Conservation (phyloP, 2,888 invertebrate genomes). For the Pachymerium ferrugineum region DNA sequence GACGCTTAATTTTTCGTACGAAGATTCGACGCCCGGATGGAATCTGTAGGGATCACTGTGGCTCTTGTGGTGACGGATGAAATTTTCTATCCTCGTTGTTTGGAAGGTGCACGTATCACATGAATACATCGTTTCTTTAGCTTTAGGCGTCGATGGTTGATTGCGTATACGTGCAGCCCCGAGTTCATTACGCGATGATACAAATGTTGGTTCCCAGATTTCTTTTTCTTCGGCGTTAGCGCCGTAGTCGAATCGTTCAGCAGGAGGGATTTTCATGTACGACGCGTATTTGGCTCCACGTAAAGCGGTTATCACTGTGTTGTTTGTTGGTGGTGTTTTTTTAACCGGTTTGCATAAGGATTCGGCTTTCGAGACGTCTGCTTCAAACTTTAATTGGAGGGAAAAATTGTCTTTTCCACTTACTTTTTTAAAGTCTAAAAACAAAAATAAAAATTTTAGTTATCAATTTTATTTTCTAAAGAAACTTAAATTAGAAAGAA, state of each 20-base stretch:
- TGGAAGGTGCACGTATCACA: constrained; percentile 31
- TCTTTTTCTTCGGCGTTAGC: not conserved
- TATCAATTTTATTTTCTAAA: too few species aligned
- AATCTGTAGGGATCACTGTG: constrained; percentile 33
- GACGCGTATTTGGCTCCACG: not conserved
- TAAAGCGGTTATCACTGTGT: not conserved
- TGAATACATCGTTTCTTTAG: constrained; percentile 18
- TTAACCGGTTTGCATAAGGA: constrained; percentile 1
- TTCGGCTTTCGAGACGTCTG: constrained; percentile 31
- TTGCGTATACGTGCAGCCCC: constrained; percentile 5
- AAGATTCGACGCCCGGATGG: constrained; percentile 20
- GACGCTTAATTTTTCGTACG: constrained; percentile 11
- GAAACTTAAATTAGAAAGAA: too few species aligned
- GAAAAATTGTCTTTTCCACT: constrained; percentile 22
- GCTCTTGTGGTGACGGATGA: constrained; percentile 29
- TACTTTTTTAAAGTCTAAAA: constrained; percentile 29
- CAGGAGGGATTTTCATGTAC: constrained; percentile 28
- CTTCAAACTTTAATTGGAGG: constrained; percentile 27
- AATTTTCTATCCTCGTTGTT: constrained; percentile 26
- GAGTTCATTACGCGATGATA: not conserved
- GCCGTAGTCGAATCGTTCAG: constrained; percentile 30
- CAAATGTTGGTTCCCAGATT: not conserved
- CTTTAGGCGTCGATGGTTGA: constrained; percentile 28
- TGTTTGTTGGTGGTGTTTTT: not conserved
- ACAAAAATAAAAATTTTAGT: not conserved